Percentiles rank a stretch among this genome's conserved stretches.
Conservation (phyloP, 2,888 invertebrate species). For the Tillus elongatus region DNA sequence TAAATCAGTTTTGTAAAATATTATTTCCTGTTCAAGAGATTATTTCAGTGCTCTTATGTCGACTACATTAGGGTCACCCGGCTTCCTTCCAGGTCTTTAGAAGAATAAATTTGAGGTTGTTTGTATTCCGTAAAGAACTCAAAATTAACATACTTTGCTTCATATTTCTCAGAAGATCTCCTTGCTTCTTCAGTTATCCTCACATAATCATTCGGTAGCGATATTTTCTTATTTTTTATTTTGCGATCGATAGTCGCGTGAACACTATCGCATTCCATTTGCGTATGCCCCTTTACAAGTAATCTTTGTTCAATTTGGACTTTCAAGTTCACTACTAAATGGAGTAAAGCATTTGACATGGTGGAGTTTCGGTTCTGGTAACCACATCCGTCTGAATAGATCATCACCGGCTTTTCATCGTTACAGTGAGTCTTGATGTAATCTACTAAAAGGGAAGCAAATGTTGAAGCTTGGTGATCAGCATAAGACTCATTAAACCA, state of each 20-base stretch:
- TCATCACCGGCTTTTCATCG: background rate
- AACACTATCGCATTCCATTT: conserved; percentile 20
- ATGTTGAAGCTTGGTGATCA: conserved; percentile 16
- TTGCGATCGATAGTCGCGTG: conserved; percentile 17
- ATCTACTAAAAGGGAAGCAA: conserved; percentile 13
- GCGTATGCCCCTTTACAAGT: conserved; percentile 19
- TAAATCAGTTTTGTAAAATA: background rate
- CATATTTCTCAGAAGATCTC: conserved; percentile 14
- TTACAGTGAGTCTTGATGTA: background rate
- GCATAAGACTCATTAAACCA: conserved; percentile 21
- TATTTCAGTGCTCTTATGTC: conserved; percentile 9
- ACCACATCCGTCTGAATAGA: conserved; percentile 8
- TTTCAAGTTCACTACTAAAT: conserved; percentile 12
- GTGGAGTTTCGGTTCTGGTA: conserved; percentile 10
- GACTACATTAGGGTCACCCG: conserved; percentile 6
- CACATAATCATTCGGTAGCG: conserved; percentile 18
- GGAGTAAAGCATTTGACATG: conserved; percentile 16
- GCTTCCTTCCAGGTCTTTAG: conserved; percentile 10
- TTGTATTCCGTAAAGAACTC: conserved; percentile 13
- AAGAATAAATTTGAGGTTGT: conserved; percentile 11
- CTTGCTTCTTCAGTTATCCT: conserved; percentile 7
- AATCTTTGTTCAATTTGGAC: conserved; percentile 16
- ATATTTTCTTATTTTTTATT: conserved; percentile 16
- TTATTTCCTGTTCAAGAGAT: background rate
- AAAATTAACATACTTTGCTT: conserved; percentile 12